A percentile compares a stretch with the other conserved stretches of the same genome.
These are phyloP conservation scores for Lacanobia oleracea DNA, from an alignment of 2,888 invertebrate genomes.

Conservation along the genomic window DNA sequence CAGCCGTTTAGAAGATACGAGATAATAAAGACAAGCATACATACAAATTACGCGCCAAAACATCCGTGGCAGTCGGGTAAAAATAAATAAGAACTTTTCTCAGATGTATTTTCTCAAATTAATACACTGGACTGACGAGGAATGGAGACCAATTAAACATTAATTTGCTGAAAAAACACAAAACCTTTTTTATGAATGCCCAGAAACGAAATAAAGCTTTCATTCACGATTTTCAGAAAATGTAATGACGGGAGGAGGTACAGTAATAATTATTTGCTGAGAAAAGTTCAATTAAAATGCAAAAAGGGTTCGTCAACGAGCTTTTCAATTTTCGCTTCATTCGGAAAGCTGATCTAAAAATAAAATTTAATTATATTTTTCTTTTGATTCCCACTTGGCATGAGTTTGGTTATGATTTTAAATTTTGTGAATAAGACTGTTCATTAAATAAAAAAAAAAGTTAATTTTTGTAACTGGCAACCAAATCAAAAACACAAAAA, in stretches of 20 bases:
- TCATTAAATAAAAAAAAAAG: background rate
- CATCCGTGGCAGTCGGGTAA: too few species aligned
- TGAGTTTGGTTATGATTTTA: background rate
- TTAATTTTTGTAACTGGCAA: too few species aligned
- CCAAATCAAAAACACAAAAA: too few species aligned
- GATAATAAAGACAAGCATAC: too few species aligned
- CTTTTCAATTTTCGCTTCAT: constrained; percentile 27
- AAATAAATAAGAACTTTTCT: background rate
- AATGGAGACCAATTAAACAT: background rate
- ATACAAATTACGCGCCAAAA: too few species aligned
- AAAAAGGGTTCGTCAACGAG: constrained; percentile 27
- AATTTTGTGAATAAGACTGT: background rate
- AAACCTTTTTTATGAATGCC: background rate
- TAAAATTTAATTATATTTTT: constrained; percentile 36
- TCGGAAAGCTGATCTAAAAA: constrained; percentile 35
- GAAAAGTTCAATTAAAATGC: constrained; percentile 51
- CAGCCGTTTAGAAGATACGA: too few species aligned
- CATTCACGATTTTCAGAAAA: background rate
- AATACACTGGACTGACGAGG: background rate
- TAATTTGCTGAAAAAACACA: constrained; percentile 8
- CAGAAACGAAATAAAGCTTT: background rate
- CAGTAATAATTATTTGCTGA: constrained; percentile 36
- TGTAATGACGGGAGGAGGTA: background rate
- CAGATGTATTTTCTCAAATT: background rate
- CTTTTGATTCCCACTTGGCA: constrained; percentile 15